phyloP scores from a whole-genome alignment of 2,113 vertebrate species.

The Lasiurus cinereus region DNA sequence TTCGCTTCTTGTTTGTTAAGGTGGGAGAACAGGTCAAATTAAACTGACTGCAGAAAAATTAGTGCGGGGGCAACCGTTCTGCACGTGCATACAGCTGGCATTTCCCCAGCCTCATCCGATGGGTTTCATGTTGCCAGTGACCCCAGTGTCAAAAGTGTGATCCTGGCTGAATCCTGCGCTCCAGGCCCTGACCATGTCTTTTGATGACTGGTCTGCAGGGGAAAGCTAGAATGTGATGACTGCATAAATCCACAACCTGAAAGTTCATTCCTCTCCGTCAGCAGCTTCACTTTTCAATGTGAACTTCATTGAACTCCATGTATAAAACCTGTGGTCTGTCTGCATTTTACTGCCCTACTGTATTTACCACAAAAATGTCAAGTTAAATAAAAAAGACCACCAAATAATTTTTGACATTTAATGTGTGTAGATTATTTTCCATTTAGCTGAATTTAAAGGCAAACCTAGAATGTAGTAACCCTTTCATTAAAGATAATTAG shows the following conservation, averaged over 20 bases:
- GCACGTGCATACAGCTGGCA: background rate
- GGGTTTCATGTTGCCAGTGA: background rate
- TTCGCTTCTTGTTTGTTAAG: background rate
- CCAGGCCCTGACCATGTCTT: background rate
- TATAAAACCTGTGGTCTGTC: background rate
- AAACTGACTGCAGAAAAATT: background rate
- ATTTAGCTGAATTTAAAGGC: slow-evolving; percentile 8
- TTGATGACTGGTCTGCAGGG: background rate
- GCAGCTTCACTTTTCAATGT: background rate
- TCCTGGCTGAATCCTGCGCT: background rate
- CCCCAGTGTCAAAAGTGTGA: background rate
- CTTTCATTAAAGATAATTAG: slow-evolving; percentile 43
- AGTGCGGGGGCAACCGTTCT: background rate
- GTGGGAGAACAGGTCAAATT: background rate
- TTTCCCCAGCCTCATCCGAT: background rate
- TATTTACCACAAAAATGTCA: background rate
- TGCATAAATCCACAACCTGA: background rate
- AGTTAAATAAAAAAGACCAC: background rate
- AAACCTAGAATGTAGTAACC: background rate
- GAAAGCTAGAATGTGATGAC: background rate
- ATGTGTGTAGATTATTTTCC: background rate
- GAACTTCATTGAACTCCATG: background rate
- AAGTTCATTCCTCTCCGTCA: background rate
- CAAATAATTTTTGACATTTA: background rate
- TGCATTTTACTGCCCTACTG: background rate